A percentile compares a stretch with the other conserved stretches of the same genome.
These are phyloP conservation scores for Eueremaeus valkanovi DNA, from an alignment of 2,888 invertebrate genomes.

Conservation along the genomic window DNA sequence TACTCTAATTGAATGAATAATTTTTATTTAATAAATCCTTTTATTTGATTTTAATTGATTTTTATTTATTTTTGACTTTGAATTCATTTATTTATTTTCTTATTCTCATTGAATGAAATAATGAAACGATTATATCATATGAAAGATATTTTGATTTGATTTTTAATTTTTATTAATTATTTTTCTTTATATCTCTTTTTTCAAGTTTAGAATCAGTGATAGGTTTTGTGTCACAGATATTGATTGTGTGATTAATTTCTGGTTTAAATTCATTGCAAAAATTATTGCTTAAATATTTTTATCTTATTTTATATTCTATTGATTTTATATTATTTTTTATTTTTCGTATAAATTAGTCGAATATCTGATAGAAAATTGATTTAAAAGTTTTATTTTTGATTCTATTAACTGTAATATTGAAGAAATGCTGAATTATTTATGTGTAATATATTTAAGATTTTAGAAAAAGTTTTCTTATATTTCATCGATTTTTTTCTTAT, in stretches of 20 bases:
- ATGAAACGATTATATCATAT: neutral
- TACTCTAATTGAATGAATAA: neutral
- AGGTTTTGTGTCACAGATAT: neutral
- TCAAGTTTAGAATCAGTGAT: neutral
- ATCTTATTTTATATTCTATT: neutral
- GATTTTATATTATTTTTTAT: neutral
- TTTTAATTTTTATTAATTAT: neutral
- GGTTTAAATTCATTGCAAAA: neutral
- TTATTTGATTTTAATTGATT: neutral
- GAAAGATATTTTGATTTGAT: neutral
- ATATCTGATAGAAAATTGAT: neutral
- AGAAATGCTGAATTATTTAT: too few species aligned
- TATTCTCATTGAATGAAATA: neutral
- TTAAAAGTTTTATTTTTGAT: too few species aligned
- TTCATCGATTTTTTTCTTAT: too few species aligned
- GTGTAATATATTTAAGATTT: too few species aligned
- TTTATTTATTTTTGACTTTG: neutral
- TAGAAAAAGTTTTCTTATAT: too few species aligned
- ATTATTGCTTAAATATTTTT: neutral
- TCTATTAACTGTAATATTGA: too few species aligned
- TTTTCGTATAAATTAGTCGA: neutral
- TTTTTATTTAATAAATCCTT: neutral
- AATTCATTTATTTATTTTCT: too few species aligned
- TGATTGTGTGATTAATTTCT: neutral
- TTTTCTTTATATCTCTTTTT: neutral